These are phyloP conservation scores for Aphaenogaster ashmeadi DNA, from an alignment of 1,140 invertebrate species.

Conservation along the genomic window DNA sequence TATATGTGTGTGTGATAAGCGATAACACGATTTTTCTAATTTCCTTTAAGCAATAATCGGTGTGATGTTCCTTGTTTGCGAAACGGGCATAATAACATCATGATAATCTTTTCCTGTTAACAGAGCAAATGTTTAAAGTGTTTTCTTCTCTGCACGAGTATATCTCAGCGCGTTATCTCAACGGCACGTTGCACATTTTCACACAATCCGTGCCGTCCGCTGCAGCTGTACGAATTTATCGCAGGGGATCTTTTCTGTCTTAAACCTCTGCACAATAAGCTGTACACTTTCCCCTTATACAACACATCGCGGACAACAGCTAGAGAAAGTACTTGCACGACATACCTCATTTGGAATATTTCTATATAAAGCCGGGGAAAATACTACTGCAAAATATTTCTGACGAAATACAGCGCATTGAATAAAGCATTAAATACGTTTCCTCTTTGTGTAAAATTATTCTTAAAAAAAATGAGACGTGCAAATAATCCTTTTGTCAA, in stretches of 20 bases:
- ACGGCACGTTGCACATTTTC: background rate
- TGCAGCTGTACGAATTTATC: background rate
- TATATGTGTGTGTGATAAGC: background rate
- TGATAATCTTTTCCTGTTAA: conserved; percentile 12
- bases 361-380: background rate
- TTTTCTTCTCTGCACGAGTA: background rate
- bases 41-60: background rate
- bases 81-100: background rate
- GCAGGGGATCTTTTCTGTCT: background rate
- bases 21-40: background rate
- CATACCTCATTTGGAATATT: background rate
- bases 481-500: background rate
- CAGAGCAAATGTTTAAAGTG: conserved; percentile 15
- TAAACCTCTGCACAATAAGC: background rate
- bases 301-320: background rate
- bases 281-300: background rate
- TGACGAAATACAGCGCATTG: background rate
- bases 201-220: background rate
- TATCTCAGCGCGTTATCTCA: conserved; percentile 28
- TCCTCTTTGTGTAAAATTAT: background rate
- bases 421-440: too few relatives aligned
- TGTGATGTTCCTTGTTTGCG: background rate
- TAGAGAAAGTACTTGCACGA: background rate
- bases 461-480: background rate
- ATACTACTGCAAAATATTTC: background rate